Evolutionary conservation across 2,888 invertebrate genomes (phyloP), one percentile per base, ranked within the genome.

Genomic region (Polyploca ridens): DNA sequence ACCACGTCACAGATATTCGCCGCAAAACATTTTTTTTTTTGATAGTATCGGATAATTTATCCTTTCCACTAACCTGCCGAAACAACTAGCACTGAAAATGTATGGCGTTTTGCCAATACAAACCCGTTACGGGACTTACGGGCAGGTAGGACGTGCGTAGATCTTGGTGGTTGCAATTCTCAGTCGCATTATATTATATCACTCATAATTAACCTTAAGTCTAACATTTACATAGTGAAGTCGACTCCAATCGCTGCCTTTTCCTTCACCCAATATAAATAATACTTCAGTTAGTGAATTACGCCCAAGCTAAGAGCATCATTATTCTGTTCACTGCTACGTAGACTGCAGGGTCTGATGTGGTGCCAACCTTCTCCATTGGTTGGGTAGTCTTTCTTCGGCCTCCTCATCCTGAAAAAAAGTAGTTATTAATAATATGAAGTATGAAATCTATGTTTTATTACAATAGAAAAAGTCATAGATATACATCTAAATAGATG

Each of bases 331-430:
- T 54, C 10, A 19, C 7, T 71, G 90, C 89, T 92, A 93, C 64
- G 93, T 82, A 1, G 91, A 87, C 61, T 88, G 90, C 64, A 92
- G 68, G 0, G 90, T 82, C 59, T 91, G 91, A 19, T 82, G 85
- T 0, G 93, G 93, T 5, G 93, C 93, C 0, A 94, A 80, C n/a
- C 92, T 73, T 49, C 92, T 75, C 93, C 94, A 93, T 62, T 90
- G 91, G 63, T 85, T 89, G 0, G 84, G 81, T 46, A 85, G 84
- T 27, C 77, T 81, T 14, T 90, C 84, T 68, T 85, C 77, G 0
- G 79, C 27, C 7, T 93, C 93, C 6, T 92, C 93, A 44, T 62
- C 59, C 59, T 60, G 19, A 33, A 35, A 58, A 41, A 13, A 41
- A 13, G 4, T 35, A 33, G 11, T 49, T 38, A 10, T 38, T 58